Evolutionary conservation across 2,888 invertebrate genomes (phyloP).

Genomic region (Cephalotes varians): DNA sequence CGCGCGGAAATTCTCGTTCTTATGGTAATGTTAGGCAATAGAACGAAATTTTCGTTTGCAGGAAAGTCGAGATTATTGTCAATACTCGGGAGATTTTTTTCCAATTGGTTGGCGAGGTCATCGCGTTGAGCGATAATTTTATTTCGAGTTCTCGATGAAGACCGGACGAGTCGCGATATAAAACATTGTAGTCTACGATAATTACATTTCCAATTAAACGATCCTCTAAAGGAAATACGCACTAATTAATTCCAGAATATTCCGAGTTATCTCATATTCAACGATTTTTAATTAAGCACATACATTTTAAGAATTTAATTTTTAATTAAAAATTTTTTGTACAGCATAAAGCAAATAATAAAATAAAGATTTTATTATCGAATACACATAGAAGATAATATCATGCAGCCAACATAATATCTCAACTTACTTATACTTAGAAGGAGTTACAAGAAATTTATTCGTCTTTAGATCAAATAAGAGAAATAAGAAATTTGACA

Average conservation of each 20-base stretch:
- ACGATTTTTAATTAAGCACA: slow-evolving; percentile 1
- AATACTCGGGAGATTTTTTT: slow-evolving; percentile 49
- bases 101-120: slow-evolving; percentile 18
- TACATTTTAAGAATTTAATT: not conserved
- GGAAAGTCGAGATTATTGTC: slow-evolving; percentile 56
- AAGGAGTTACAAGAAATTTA: not conserved
- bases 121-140: slow-evolving; percentile 28
- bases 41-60: slow-evolving; percentile 38
- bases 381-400: not conserved
- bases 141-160: slow-evolving; percentile 23
- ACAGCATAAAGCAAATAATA: not conserved
- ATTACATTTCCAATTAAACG: slow-evolving; percentile 44
- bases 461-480: not conserved
- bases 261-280: slow-evolving; percentile 4
- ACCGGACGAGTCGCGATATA: not conserved
- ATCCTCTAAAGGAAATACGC: not conserved
- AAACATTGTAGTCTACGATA: slow-evolving; percentile 9
- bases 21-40: slow-evolving; percentile 55
- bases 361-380: not conserved
- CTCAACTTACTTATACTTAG: not conserved
- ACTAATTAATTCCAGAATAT: not conserved
- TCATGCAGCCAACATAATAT: not conserved
- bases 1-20: slow-evolving; percentile 50
- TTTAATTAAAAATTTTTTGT: not conserved
- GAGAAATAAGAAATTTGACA: not conserved